Evolutionary conservation across 2,888 invertebrate species (phyloP).

Genomic region (Caenorhabditis sinica): DNA sequence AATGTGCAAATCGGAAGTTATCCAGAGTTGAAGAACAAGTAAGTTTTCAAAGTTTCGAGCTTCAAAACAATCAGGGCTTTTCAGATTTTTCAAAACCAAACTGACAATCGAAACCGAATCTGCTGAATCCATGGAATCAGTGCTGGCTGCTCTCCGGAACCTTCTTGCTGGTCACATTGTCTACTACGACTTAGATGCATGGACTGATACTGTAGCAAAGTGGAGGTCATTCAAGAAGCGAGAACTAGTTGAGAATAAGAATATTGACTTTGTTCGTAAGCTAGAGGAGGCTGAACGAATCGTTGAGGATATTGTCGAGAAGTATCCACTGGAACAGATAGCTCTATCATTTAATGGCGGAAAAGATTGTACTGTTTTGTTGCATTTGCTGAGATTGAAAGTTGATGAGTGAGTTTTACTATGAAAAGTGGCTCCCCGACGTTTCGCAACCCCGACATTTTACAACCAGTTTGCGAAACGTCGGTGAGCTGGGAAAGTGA

Average conservation of each 20-base stretch:
- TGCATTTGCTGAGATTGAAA: conserved; percentile 87
- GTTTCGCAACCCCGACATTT: not conserved
- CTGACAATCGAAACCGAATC: conserved; percentile 86
- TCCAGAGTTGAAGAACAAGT: conserved; percentile 86
- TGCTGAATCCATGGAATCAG: conserved; percentile 66
- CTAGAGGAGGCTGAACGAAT: conserved; percentile 83
- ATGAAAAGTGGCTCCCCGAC: no score
- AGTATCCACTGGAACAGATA: conserved; percentile 88
- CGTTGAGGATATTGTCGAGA: conserved; percentile 83
- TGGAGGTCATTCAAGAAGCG: conserved; percentile 66
- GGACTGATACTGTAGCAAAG: conserved; percentile 82
- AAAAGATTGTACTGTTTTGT: conserved; percentile 96
- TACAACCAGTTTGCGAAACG: no score
- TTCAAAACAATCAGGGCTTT: not conserved
- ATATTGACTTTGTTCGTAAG: conserved; percentile 75
- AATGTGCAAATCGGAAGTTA: conserved; percentile 87
- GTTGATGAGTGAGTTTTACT: conserved; percentile 75
- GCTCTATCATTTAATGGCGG: conserved; percentile 98
- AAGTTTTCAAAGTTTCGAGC: conserved; percentile 7
- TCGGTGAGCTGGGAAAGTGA: no score
- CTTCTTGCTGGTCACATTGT: conserved; percentile 84
- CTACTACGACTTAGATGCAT: conserved; percentile 85
- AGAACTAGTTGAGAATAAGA: not conserved
- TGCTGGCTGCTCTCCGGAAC: conserved; percentile 65
- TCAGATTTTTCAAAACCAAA: conserved; percentile 86